A percentile compares a stretch with the other conserved stretches of the same genome.
phyloP scores from a whole-genome alignment of 2,113 vertebrate species.

The Pelvicachromis taeniatus region DNA sequence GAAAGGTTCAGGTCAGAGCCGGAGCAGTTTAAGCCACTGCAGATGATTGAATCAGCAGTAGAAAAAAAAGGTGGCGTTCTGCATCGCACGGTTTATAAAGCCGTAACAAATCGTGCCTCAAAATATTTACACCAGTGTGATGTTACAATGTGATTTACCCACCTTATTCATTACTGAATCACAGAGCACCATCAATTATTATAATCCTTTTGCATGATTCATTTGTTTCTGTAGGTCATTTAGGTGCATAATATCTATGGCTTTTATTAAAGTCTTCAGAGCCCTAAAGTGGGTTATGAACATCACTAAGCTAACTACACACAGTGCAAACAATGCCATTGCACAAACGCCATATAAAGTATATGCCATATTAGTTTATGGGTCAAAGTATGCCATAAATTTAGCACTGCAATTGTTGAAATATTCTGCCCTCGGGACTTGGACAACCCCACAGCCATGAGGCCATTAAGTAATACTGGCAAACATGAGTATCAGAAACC shows the following conservation, averaged over 20 bases:
- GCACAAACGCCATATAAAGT: background rate
- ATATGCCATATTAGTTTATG: background rate
- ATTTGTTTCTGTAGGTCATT: background rate
- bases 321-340: background rate
- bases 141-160: background rate
- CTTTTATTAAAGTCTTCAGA: background rate
- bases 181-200: background rate
- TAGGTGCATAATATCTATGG: background rate
- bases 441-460: background rate
- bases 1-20: slow-evolving; percentile 6
- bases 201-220: background rate
- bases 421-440: background rate
- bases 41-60: slow-evolving; percentile 6
- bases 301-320: background rate
- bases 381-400: background rate
- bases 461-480: background rate
- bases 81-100: background rate
- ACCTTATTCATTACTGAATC: background rate
- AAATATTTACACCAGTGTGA: background rate
- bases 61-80: background rate
- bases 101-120: background rate
- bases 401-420: background rate
- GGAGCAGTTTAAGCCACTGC: background rate
- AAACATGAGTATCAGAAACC: background rate
- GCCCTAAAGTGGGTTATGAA: background rate